Base-by-base conservation (phyloP, 2,113 vertebrate species). In the Lamprologus callipterus region DNA sequence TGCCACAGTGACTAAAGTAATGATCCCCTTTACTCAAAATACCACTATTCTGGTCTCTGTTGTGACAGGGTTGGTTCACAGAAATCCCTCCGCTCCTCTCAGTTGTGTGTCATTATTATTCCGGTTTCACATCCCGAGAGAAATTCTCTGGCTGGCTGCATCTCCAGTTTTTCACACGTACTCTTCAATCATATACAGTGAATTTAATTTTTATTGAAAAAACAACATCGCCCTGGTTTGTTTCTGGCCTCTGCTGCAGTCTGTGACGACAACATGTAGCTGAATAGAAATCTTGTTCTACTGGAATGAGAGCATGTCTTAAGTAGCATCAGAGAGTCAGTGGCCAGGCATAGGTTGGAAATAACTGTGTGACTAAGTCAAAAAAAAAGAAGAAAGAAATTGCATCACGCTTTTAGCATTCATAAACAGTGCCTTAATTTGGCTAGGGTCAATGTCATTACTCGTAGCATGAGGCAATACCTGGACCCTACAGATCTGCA, bases 31-130 rank as follows among this genome's bases (percentile, higher is more conserved):
- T 45, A 68, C 81, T 89, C 83, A 73, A 92, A 91, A 90, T 28
- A 40, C 80, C 37, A 47, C 55, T 87, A 80, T 80, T 92, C 87
- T 82, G 80, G 68, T 86, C 75, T 88, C 26, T 91, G 68, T 85
- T 91, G 87, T 92, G 86, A 86, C 87, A 88, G 88, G 70, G 28
- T 35, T 85, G 80, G 54, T 90, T 90, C 83, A 84, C 68, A 86
- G 79, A 91, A 88, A 86, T 49, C 89, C 47, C 87, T 85, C 85
- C 84, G 85, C 83, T 90, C 60, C 13, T 80, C 87, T 91, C 85
- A 55, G 9, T 79, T 93, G 91, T 88, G 37, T 65, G 91, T 82
- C 84, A 90, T 95, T 94, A 82, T 88, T 89, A 90, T 92, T 93
- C 90, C 86, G 85, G 86, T 93, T 88, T 82, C 83, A 65, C 9